Evolutionary conservation across 2,888 invertebrate species (phyloP), one percentile per base, ranked within the genome.

Genomic region (Monoplex corrugatus): DNA sequence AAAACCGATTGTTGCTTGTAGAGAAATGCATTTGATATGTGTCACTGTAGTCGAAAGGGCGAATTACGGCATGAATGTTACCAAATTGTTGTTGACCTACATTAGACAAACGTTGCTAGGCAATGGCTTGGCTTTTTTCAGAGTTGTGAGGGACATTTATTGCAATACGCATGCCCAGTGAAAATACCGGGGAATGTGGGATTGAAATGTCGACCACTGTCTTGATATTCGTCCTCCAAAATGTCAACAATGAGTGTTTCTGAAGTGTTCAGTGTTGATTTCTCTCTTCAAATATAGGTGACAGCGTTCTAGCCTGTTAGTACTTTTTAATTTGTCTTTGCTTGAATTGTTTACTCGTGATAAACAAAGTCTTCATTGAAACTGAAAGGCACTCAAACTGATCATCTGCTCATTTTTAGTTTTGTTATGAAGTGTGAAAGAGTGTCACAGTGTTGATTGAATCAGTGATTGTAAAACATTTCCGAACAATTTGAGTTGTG

Each of bases 51-150:
- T n/a, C n/a, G n/a, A n/a, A n/a, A n/a, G n/a, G n/a, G n/a, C n/a
- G n/a, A n/a, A n/a, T n/a, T n/a, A n/a, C n/a, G n/a, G n/a, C n/a
- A n/a, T n/a, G n/a, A n/a, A n/a, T n/a, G n/a, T n/a, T n/a, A n/a
- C n/a, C n/a, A n/a, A n/a, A n/a, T 45, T 43, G 1, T 32, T 84
- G 84, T 57, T 84, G 84, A 84, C 84, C 84, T 57, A 84, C 57
- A 84, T 84, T 38, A 32, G 50, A 50, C 19, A 78, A 63, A 75
- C 43, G 90, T 90, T 90, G 90, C 90, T 87, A 88, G 57, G 90
- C 88, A 78, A 90, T 89, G 84, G 90, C 90, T 88, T 89, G 89
- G 90, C 87, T 63, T 89, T 87, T 88, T 87, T 50, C 68, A 50
- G 75, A 50, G 35, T 57, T 63, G 57, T 83, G 87, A 85, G 89